Evolutionary conservation across 2,797 vertebrate species (phyloP).

Genomic region (Amazonetta brasiliensis): DNA sequence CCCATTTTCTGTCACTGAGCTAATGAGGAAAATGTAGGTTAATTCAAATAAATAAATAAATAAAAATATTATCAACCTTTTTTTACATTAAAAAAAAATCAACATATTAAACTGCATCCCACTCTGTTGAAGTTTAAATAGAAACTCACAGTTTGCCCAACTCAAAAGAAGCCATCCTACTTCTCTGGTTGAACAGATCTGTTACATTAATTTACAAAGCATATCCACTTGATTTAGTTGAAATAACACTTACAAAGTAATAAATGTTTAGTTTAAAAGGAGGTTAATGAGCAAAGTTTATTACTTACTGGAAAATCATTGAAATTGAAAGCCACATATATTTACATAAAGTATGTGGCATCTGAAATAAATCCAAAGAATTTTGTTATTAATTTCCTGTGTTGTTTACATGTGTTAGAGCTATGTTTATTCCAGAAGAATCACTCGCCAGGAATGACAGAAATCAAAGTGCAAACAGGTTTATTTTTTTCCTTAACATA

Average conservation of each 20-base stretch:
- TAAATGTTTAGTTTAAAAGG: slow-evolving; percentile 71
- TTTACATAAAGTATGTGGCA: slow-evolving; percentile 69
- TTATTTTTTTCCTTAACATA: slow-evolving; percentile 73
- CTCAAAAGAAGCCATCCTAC: neutral
- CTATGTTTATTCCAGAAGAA: slow-evolving; percentile 72
- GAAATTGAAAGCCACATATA: slow-evolving; percentile 74
- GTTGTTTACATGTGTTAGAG: slow-evolving; percentile 76
- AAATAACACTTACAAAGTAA: slow-evolving; percentile 66
- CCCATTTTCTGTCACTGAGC: neutral
- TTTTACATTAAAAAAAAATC: neutral
- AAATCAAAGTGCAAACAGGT: slow-evolving; percentile 75
- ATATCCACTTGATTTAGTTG: slow-evolving; percentile 65
- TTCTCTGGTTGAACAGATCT: slow-evolving; percentile 17
- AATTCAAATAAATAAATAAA: neutral
- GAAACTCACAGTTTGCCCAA: neutral
- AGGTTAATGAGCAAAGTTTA: slow-evolving; percentile 73
- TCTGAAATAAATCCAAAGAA: slow-evolving; percentile 76
- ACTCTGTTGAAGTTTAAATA: neutral
- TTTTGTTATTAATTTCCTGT: slow-evolving; percentile 77
- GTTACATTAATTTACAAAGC: slow-evolving; percentile 53
- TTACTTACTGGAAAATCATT: slow-evolving; percentile 57
- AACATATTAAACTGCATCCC: neutral
- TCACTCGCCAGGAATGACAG: slow-evolving; percentile 70
- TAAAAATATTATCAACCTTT: neutral
- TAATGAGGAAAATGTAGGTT: neutral